Percentiles rank a stretch among this genome's conserved stretches.
These are phyloP conservation scores for Ambastaia sidthimunki DNA, from an alignment of 2,797 vertebrate species.

Conservation along the genomic window DNA sequence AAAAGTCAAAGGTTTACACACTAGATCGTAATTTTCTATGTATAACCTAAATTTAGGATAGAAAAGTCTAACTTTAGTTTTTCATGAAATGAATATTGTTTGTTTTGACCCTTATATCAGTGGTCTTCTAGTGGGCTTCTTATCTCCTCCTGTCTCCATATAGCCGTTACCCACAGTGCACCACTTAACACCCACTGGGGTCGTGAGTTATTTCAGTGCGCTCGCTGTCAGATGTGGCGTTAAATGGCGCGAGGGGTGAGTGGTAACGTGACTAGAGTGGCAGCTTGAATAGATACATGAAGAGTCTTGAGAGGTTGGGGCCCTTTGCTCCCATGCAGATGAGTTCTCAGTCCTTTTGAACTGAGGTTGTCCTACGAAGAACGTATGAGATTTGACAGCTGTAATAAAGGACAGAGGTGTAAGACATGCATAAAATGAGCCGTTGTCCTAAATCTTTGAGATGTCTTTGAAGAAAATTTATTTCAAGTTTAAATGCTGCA, in stretches of 20 bases:
- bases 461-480: not conserved
- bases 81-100: too few species aligned
- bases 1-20: too few species aligned
- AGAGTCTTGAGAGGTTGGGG: slow-evolving; percentile 39
- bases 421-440: slow-evolving; percentile 35
- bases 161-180: slow-evolving; percentile 65
- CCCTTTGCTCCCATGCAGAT: slow-evolving; percentile 53
- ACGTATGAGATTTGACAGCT: slow-evolving; percentile 44
- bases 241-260: slow-evolving; percentile 61
- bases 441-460: not conserved
- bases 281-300: slow-evolving; percentile 57
- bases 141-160: slow-evolving; percentile 51
- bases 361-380: slow-evolving; percentile 44
- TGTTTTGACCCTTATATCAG: not conserved
- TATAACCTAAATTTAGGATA: too few species aligned
- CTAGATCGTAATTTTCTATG: too few species aligned
- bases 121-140: slow-evolving; percentile 32
- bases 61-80: too few species aligned
- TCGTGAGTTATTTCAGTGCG: slow-evolving; percentile 64
- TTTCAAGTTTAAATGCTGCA: not conserved
- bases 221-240: slow-evolving; percentile 58
- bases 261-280: slow-evolving; percentile 61
- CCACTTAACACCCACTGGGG: slow-evolving; percentile 70
- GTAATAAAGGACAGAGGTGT: slow-evolving; percentile 40
- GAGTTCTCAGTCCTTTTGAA: slow-evolving; percentile 55